phyloP scores from a whole-genome alignment of 2,113 vertebrate species.

The Myiagra hebetior region DNA sequence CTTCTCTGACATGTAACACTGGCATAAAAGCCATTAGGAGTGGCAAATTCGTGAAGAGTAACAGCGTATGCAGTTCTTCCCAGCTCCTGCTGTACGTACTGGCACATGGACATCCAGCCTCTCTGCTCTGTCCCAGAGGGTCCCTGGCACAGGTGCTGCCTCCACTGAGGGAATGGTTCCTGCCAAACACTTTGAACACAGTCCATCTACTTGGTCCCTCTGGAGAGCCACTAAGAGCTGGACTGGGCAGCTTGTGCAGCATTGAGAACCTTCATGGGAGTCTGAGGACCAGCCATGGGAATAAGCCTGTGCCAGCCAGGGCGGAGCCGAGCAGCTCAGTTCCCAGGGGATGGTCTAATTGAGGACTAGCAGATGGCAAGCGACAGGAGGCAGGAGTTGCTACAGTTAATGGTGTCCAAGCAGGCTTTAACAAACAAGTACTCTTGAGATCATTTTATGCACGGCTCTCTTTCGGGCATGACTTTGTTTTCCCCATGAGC shows the following conservation, averaged over 20 bases:
- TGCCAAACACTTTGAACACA: not conserved
- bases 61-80: not conserved
- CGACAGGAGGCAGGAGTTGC: not conserved
- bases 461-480: not conserved
- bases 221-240: not conserved
- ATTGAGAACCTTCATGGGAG: rapidly evolving
- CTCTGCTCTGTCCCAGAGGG: not conserved
- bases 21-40: not conserved
- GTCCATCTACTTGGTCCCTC: not conserved
- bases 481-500: not conserved
- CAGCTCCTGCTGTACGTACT: rapidly evolving
- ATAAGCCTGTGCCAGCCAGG: not conserved
- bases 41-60: not conserved
- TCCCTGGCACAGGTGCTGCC: not conserved
- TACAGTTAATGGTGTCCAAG: not conserved
- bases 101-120: rapidly evolving
- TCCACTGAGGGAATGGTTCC: not conserved
- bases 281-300: not conserved
- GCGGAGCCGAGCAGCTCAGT: not conserved
- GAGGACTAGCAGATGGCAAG: conserved; percentile 6
- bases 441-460: not conserved
- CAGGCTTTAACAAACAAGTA: not conserved
- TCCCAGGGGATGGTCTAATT: not conserved
- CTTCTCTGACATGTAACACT: not conserved
- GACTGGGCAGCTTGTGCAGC: not conserved